Evolutionary conservation across 2,888 invertebrate species (phyloP).

Genomic region (Mythimna impura): DNA sequence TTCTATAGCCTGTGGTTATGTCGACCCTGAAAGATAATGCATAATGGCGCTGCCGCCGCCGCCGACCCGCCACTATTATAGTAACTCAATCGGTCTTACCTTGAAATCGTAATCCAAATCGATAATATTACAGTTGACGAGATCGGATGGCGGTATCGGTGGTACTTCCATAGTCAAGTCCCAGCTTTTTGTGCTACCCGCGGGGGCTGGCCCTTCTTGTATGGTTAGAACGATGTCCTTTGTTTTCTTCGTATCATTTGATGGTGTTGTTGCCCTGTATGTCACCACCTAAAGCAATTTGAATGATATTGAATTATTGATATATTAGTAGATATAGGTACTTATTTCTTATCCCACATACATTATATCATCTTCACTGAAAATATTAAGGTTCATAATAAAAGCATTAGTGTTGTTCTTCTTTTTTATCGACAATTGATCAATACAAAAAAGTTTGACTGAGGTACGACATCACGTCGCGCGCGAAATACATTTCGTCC

Average conservation of each 20-base stretch:
- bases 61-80: neutral
- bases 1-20: neutral
- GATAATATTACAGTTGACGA: constrained; percentile 94
- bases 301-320: neutral
- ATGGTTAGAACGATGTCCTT: constrained; percentile 91
- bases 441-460: too few relatives aligned
- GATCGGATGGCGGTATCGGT: constrained; percentile 94
- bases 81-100: constrained; percentile 80
- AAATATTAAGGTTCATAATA: too few relatives aligned
- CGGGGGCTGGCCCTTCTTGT: constrained; percentile 92
- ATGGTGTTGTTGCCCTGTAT: constrained; percentile 92
- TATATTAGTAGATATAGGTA: too few relatives aligned
- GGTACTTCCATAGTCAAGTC: constrained; percentile 92
- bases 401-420: too few relatives aligned
- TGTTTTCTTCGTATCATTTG: constrained; percentile 90
- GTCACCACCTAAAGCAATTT: constrained; percentile 87
- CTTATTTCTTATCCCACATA: too few relatives aligned
- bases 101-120: constrained; percentile 94
- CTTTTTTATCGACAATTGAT: too few relatives aligned
- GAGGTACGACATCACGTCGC: too few relatives aligned
- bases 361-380: too few relatives aligned
- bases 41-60: neutral
- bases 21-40: constrained; percentile 19
- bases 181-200: constrained; percentile 91
- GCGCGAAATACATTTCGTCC: too few relatives aligned